A percentile compares a stretch with the other conserved stretches of the same genome.
phyloP scores from a whole-genome alignment of 2,113 vertebrate species.

The Anas platyrhynchos region DNA sequence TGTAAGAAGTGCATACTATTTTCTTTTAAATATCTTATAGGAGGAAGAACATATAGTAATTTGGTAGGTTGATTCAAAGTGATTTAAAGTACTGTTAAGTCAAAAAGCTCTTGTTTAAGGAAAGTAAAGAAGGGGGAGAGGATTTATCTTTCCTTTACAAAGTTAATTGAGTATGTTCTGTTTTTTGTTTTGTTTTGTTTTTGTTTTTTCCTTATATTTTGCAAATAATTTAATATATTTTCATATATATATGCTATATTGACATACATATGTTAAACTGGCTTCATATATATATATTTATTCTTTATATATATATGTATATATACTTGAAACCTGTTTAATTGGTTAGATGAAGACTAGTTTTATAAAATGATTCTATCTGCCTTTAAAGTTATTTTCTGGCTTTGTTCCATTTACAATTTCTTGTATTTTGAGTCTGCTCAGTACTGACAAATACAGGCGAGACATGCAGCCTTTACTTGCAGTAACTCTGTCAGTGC shows the following conservation, averaged over 20 bases:
- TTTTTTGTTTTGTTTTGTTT: not conserved
- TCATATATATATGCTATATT: not conserved
- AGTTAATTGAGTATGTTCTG: not conserved
- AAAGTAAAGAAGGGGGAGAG: not conserved
- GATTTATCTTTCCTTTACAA: not conserved
- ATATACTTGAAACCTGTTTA: not conserved
- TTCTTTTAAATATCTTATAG: not conserved
- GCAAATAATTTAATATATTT: not conserved
- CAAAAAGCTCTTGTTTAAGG: not conserved
- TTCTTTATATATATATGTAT: not conserved
- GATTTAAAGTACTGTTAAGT: not conserved
- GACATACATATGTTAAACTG: no score
- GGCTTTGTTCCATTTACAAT: slow-evolving; percentile 7
- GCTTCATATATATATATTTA: not conserved
- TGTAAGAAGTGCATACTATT: not conserved
- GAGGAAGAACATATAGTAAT: not conserved
- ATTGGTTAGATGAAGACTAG: not conserved
- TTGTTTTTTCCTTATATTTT: not conserved
- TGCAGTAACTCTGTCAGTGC: slow-evolving; percentile 40
- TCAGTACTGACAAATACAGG: slow-evolving; percentile 13
- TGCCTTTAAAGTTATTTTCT: not conserved
- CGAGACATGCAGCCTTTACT: slow-evolving; percentile 18
- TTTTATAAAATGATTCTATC: not conserved
- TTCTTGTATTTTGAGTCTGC: slow-evolving; percentile 43
- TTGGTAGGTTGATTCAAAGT: not conserved